A percentile compares a stretch with the other conserved stretches of the same genome.
These are phyloP conservation scores for Dicranocentrus wangi DNA, from an alignment of 2,888 invertebrate species.

Conservation along the genomic window DNA sequence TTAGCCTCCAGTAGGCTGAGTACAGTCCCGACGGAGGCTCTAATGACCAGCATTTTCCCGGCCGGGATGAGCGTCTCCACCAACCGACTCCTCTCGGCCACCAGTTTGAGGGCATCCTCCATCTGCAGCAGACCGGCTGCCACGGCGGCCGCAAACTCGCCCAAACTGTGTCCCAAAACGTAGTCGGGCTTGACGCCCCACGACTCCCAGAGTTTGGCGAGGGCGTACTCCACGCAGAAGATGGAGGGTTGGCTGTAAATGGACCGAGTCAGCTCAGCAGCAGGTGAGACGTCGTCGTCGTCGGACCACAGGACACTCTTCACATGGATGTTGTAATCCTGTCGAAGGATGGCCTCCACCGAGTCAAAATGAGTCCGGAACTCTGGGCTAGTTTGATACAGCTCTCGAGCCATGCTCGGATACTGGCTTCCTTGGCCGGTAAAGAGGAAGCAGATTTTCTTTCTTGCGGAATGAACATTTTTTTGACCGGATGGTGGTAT, in stretches of 20 bases:
- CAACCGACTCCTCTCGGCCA: conserved; percentile 49
- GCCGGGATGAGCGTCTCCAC: conserved; percentile 37
- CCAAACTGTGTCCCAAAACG: conserved; percentile 64
- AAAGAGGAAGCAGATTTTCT: conserved; percentile 51
- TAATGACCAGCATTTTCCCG: conserved; percentile 44
- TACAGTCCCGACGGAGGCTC: not conserved
- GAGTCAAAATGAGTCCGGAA: conserved; percentile 36
- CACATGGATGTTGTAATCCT: conserved; percentile 4
- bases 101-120: conserved; percentile 55
- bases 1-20: not conserved
- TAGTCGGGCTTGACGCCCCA: conserved; percentile 56
- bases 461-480: too few species aligned
- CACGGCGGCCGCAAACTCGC: conserved; percentile 61
- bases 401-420: conserved; percentile 41
- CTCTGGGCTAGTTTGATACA: conserved; percentile 29
- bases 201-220: conserved; percentile 43
- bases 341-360: conserved; percentile 2
- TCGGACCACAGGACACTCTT: conserved; percentile 16
- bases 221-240: conserved; percentile 55
- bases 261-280: conserved; percentile 9
- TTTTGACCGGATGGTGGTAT: too few species aligned
- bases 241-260: conserved; percentile 58
- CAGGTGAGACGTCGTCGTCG: not conserved
- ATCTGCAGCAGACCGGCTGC: conserved; percentile 39
- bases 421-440: conserved; percentile 58